Evolutionary conservation across 2,797 vertebrate genomes (phyloP), one percentile per base, ranked within the genome.

Genomic region (Margarornis squamiger): DNA sequence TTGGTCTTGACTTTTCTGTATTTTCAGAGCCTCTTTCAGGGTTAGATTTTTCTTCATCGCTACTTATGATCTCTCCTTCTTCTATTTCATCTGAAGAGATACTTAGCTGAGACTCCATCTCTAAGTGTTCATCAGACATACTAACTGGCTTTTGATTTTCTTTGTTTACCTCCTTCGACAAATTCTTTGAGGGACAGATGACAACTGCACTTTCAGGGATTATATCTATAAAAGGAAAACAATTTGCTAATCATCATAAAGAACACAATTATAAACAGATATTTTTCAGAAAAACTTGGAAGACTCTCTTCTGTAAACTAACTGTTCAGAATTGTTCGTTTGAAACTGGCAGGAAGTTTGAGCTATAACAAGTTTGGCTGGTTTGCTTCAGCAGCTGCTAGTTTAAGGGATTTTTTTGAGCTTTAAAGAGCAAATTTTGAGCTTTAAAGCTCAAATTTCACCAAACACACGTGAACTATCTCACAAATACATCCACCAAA

Each of bases 31-130:
- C 54, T 80, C 81, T 93, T 73, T 97, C 96, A 89, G 79, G 59
- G 66, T 96, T 95, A 77, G 95, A 49, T 63, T 98, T 98, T 70
- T 99, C 98, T 77, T 97, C 96, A 73, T 97, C 92, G 0, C 94
- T 95, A 46, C 99, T 99, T 94, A 99, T 5, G 68, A 99, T 99
- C 97, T 99, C 99, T 6, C 99, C 99, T 96, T 99, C 99, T 96
- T 99, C 99, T 88, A 99, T 88, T 84, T 99, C 99, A 71, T 98
- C 97, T 86, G 98, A 98, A 63, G 98, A 97, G 52, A 88, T 94
- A 57, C 91, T 96, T 49, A 98, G 96, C 15, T 71, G 94, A 38
- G 95, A 88, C 26, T 92, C 88, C 34, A 88, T 95, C 63, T 96
- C 96, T 14, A 97, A 27, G n/a, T 82, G 97, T 26, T 90, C 95